Percentiles rank a stretch among this genome's conserved stretches.
Evolutionary conservation across 2,888 invertebrate species (phyloP).

Genomic region (Drosophila kuntzei): DNA sequence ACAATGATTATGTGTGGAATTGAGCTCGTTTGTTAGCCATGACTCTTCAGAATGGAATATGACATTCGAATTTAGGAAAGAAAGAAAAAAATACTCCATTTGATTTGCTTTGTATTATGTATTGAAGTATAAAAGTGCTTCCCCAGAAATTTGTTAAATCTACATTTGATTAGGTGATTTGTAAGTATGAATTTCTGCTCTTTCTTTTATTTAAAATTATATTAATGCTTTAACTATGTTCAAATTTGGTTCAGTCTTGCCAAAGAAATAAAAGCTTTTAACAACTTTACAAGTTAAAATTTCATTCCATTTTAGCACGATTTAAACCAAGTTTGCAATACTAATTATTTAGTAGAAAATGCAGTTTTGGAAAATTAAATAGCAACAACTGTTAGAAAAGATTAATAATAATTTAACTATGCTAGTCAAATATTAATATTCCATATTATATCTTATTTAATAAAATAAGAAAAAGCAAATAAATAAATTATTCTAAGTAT

Average conservation of each 20-base stretch:
- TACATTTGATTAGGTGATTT: neutral
- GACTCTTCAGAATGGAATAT: slow-evolving; percentile 17
- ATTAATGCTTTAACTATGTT: too few species aligned
- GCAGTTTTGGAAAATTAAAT: neutral
- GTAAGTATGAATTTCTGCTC: too few species aligned
- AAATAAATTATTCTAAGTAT: neutral
- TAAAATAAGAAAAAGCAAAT: too few species aligned
- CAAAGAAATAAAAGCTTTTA: too few species aligned
- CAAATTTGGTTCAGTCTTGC: too few species aligned
- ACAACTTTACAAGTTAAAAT: neutral
- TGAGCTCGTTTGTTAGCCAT: slow-evolving; percentile 19
- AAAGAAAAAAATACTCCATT: neutral
- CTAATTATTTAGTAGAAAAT: too few species aligned
- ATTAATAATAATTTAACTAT: neutral
- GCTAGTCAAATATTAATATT: too few species aligned
- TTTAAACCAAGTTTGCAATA: too few species aligned
- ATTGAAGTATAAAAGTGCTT: neutral
- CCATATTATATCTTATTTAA: too few species aligned
- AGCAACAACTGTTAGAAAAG: neutral
- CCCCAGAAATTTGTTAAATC: neutral
- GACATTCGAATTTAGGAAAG: neutral
- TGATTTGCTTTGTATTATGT: neutral
- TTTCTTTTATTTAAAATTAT: neutral
- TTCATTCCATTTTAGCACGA: neutral
- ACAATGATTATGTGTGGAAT: slow-evolving; percentile 40